Evolutionary conservation across 1,140 invertebrate species (phyloP), one percentile per base, ranked within the genome.

Genomic region (Lasaia peninsularis): DNA sequence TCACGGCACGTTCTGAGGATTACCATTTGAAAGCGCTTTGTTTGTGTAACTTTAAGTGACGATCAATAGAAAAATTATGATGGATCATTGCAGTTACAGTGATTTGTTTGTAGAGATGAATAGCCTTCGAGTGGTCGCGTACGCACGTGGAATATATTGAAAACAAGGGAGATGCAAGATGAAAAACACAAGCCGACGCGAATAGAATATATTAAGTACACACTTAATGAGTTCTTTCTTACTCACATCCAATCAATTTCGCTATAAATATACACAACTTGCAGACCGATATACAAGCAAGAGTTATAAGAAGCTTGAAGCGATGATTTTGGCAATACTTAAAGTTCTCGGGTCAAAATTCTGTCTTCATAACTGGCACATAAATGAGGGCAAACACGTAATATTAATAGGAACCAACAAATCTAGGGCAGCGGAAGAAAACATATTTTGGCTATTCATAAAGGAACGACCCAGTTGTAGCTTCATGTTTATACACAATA

Each of bases 1-100:
- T 76, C 78, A 60, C 58, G 61, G 72, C 86, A 88, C 86, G 84
- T 83, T 75, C 75, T 57, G 53, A 55, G 71, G 67, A 88, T 88
- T 88, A 83, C 74, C 86, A 86, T 86, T 86, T 83, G 77, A 86
- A 88, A 85, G 80, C 74, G 73, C 67, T 86, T 78, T 88, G 83
- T 88, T 88, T 88, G 80, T 78, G 77, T 73, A 75, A 84, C 76
- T 72, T 78, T 69, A 69, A 69, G 62, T 74, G 65, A 69, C 70
- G 72, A 67, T 80, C 76, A 84, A 84, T 83, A 78, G 80, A 83
- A 85, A 80, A 88, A 85, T 66, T 78, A 80, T 86, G 86, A 88
- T 86, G 83, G 86, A 88, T 88, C 60, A 75, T 61, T 62, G 63
- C 58, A 56, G 66, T 76, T 75, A 75, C 67, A 75, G 71, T 69